These are phyloP conservation scores for Sesamia inferens DNA, from an alignment of 2,888 invertebrate species.

Conservation along the genomic window DNA sequence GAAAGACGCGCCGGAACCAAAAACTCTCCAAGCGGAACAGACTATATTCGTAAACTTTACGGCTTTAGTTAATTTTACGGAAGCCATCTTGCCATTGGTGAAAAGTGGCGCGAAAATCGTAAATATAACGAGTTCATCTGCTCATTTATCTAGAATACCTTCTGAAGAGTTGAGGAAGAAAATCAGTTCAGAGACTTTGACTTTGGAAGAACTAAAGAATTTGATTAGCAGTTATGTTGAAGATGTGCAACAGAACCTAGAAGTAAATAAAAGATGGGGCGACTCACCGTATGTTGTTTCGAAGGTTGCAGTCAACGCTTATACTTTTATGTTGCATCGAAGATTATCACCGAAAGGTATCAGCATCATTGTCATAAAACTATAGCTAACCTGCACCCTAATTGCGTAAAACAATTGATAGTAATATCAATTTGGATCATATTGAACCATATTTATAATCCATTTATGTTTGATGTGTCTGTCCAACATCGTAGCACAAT, in stretches of 20 bases:
- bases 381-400: too few relatives aligned
- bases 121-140: slow-evolving; percentile 93
- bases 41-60: slow-evolving; percentile 81
- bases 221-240: slow-evolving; percentile 91
- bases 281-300: slow-evolving; percentile 92
- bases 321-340: slow-evolving; percentile 92
- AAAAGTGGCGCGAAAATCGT: slow-evolving; percentile 92
- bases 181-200: slow-evolving; percentile 87
- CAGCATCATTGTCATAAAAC: background rate
- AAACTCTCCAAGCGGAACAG: slow-evolving; percentile 76
- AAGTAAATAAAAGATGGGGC: slow-evolving; percentile 88
- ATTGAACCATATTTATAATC: too few relatives aligned
- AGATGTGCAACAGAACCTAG: slow-evolving; percentile 81
- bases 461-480: too few relatives aligned
- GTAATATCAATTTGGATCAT: too few relatives aligned
- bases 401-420: too few relatives aligned
- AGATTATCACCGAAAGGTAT: slow-evolving; percentile 76
- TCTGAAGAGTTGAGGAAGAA: slow-evolving; percentile 85
- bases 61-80: slow-evolving; percentile 84
- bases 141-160: slow-evolving; percentile 91
- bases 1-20: slow-evolving; percentile 79
- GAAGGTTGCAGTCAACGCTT: slow-evolving; percentile 93
- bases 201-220: slow-evolving; percentile 87
- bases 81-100: slow-evolving; percentile 92
- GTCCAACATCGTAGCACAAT: too few relatives aligned